Conservation (phyloP, 1,140 invertebrate species). For the Cephus cinctus region DNA sequence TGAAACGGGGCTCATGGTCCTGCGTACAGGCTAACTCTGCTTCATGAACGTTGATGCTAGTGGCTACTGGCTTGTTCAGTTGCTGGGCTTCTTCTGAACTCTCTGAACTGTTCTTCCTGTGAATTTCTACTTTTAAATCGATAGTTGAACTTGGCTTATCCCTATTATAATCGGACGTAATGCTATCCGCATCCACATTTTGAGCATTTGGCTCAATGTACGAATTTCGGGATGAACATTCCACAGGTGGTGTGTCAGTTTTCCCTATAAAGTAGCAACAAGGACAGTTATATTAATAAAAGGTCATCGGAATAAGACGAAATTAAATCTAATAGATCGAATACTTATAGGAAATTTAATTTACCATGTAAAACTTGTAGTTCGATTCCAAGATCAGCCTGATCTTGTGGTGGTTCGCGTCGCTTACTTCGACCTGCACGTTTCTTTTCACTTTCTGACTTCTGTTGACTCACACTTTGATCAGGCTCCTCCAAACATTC, state of each 20-base stretch:
- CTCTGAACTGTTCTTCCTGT: conserved; percentile 87
- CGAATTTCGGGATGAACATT: conserved; percentile 64
- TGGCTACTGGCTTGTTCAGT: conserved; percentile 39
- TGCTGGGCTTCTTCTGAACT: conserved; percentile 65
- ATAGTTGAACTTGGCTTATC: conserved; percentile 54
- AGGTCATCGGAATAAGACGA: background rate
- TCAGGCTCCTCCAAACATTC: conserved; percentile 74
- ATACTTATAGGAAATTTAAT: background rate
- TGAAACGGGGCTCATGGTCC: conserved; percentile 33
- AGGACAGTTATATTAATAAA: background rate
- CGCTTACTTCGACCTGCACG: conserved; percentile 40
- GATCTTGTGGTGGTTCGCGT: conserved; percentile 45
- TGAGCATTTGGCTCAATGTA: conserved; percentile 53
- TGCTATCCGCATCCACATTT: conserved; percentile 52
- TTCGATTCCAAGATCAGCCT: conserved; percentile 68
- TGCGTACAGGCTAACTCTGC: conserved; percentile 38
- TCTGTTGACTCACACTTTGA: conserved; percentile 45
- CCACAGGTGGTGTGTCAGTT: conserved; percentile 59
- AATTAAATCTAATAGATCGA: no score
- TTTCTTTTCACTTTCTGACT: conserved; percentile 48
- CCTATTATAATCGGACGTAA: conserved; percentile 52
- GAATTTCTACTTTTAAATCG: conserved; percentile 90
- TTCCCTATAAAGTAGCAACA: conserved; percentile 37
- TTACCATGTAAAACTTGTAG: conserved; percentile 71
- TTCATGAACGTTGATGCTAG: conserved; percentile 41